phyloP scores from a whole-genome alignment of 2,888 invertebrate genomes.

The Synanthedon tipuliformis region DNA sequence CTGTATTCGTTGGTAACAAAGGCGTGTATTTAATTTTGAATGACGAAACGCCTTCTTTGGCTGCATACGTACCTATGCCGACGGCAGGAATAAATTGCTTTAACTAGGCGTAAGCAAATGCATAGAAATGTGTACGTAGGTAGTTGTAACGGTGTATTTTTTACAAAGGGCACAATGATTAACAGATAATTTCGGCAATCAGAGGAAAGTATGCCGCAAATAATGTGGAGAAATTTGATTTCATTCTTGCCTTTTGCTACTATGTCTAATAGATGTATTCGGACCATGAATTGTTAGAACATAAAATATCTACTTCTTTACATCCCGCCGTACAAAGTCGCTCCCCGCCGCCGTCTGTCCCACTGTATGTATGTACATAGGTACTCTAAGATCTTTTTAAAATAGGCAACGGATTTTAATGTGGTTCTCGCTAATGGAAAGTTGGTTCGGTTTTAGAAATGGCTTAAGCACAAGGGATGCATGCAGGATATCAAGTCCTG shows the following conservation, averaged over 20 bases:
- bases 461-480: neutral
- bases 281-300: too few species aligned
- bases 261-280: too few species aligned
- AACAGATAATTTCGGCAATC: conserved; percentile 25
- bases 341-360: too few species aligned
- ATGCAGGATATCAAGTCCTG: neutral
- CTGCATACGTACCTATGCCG: conserved; percentile 13
- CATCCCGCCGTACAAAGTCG: too few species aligned
- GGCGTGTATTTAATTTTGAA: too few species aligned
- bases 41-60: conserved; percentile 1
- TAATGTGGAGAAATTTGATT: conserved; percentile 13
- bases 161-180: conserved; percentile 30
- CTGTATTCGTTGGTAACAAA: conserved; percentile 10
- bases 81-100: conserved; percentile 36
- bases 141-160: conserved; percentile 28
- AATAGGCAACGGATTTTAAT: too few species aligned
- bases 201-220: conserved; percentile 17
- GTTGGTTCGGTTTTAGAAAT: neutral
- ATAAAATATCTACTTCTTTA: too few species aligned
- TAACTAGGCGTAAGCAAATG: conserved; percentile 35
- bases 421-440: too few species aligned
- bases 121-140: conserved; percentile 37
- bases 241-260: conserved; percentile 6
- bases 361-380: too few species aligned
- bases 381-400: too few species aligned